Percentiles rank a stretch among this genome's conserved stretches.
Conservation (phyloP, 2,888 invertebrate genomes). For the Phorcus lineatus region DNA sequence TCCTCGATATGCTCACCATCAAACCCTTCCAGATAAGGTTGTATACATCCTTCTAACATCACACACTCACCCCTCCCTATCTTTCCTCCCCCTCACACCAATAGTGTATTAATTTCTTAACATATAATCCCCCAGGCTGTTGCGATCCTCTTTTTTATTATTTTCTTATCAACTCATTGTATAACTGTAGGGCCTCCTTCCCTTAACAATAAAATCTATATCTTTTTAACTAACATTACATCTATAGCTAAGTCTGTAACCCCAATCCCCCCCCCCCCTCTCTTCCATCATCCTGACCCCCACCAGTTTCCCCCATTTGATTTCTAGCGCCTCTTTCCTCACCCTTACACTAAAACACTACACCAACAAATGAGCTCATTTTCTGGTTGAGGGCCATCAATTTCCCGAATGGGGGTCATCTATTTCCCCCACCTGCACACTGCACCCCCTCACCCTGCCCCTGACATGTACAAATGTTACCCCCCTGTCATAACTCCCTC, state of each 20-base stretch:
- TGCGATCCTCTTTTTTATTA: no score
- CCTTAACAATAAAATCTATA: neutral
- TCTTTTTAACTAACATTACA: neutral
- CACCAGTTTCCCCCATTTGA: neutral
- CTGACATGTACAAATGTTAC: constrained; percentile 4
- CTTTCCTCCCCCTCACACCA: no score
- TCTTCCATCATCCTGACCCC: neutral
- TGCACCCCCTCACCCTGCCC: neutral
- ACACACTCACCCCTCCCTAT: no score
- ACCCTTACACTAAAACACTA: constrained; percentile 6
- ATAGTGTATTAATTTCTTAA: no score
- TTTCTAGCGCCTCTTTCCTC: neutral
- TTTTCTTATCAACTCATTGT: no score
- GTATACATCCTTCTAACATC: no score
- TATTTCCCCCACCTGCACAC: neutral
- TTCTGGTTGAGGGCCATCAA: constrained; percentile 8
- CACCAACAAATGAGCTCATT: neutral
- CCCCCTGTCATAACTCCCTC: constrained; percentile 3
- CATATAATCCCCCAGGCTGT: no score
- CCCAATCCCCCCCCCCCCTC: neutral
- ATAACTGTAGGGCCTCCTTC: no score
- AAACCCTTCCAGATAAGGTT: no score
- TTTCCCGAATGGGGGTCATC: neutral
- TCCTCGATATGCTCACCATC: no score
- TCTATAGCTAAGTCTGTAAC: no score